These are phyloP conservation scores for Holcopasites calliopsidis DNA, from an alignment of 1,140 invertebrate genomes.

Conservation along the genomic window DNA sequence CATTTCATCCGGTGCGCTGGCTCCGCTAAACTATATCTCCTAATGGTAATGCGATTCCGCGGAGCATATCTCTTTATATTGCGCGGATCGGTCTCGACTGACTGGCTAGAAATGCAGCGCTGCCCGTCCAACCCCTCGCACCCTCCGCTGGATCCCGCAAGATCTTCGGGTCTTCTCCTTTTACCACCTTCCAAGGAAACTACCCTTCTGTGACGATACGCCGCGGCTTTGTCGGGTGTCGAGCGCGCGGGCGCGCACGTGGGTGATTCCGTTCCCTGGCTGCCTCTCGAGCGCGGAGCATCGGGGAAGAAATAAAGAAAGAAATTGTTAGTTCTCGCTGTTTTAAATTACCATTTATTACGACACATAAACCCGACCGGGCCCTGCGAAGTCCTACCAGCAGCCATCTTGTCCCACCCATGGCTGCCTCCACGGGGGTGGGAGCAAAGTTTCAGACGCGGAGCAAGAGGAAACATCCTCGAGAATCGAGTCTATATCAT, in stretches of 20 bases:
- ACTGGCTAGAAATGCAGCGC: conserved; percentile 62
- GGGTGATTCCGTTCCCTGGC: conserved; percentile 20
- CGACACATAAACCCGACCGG: conserved; percentile 77
- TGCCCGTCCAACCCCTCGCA: conserved; percentile 43
- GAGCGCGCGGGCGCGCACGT: conserved; percentile 20
- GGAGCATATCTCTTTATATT: conserved; percentile 80
- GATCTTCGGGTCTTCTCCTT: no score
- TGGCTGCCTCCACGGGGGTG: conserved; percentile 9
- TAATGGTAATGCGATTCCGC: conserved; percentile 79
- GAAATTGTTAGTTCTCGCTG: conserved; percentile 81
- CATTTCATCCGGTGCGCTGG: conserved; percentile 79
- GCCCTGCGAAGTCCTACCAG: conserved; percentile 66
- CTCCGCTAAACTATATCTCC: conserved; percentile 79
- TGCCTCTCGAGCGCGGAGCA: conserved; percentile 53
- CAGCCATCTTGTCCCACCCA: conserved; percentile 77
- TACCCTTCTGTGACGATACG: conserved; percentile 27
- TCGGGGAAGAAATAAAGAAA: conserved; percentile 77
- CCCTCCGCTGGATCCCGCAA: conserved; percentile 9
- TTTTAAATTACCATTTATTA: conserved; percentile 81
- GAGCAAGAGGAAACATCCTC: conserved; percentile 22
- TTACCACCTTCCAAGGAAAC: conserved; percentile 56
- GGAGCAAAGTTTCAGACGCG: conserved; percentile 13
- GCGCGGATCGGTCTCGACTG: conserved; percentile 69
- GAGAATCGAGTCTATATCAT: conserved; percentile 61
- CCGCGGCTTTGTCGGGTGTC: not conserved